These are phyloP conservation scores for Meteorus cinctellus DNA, from an alignment of 2,888 invertebrate species.

Conservation along the genomic window DNA sequence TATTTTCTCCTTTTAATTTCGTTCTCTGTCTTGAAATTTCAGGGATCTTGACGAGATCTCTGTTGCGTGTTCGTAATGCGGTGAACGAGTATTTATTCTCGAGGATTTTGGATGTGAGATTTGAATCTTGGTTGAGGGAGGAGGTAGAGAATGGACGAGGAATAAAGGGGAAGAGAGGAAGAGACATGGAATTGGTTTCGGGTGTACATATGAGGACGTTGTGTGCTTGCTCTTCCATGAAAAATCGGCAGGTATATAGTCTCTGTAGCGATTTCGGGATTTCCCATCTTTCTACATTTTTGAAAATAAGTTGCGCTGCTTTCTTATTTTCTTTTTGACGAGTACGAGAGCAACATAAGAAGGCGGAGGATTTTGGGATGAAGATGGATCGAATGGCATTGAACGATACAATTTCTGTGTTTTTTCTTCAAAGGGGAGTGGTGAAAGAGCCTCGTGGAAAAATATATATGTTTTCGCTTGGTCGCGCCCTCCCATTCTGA, in stretches of 20 bases:
- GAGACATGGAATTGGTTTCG: constrained; percentile 38
- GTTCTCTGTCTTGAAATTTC: constrained; percentile 18
- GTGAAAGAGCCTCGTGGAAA: constrained; percentile 27
- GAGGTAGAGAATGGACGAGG: constrained; percentile 21
- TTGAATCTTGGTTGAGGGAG: constrained; percentile 39
- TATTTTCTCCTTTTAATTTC: constrained; percentile 18
- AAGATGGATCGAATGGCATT: constrained; percentile 40
- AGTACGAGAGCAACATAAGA: constrained; percentile 1
- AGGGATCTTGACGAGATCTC: constrained; percentile 35
- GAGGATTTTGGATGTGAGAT: constrained; percentile 30
- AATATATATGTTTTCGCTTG: constrained; percentile 29
- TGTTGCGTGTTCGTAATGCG: constrained; percentile 26
- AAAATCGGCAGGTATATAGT: constrained; percentile 68
- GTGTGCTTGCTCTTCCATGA: constrained; percentile 59
- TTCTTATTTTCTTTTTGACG: constrained; percentile 16
- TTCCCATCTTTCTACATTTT: constrained; percentile 33
- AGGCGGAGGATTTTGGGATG: constrained; percentile 28
- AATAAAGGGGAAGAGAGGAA: constrained; percentile 18
- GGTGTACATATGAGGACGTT: constrained; percentile 23
- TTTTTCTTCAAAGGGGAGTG: constrained; percentile 37
- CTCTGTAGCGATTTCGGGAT: constrained; percentile 47
- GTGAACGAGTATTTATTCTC: constrained; percentile 28
- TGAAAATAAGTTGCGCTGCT: constrained; percentile 2
- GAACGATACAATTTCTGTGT: constrained; percentile 44
- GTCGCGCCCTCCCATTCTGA: constrained; percentile 5